phyloP scores from a whole-genome alignment of 2,888 invertebrate genomes.

The Adineta ricciae region DNA sequence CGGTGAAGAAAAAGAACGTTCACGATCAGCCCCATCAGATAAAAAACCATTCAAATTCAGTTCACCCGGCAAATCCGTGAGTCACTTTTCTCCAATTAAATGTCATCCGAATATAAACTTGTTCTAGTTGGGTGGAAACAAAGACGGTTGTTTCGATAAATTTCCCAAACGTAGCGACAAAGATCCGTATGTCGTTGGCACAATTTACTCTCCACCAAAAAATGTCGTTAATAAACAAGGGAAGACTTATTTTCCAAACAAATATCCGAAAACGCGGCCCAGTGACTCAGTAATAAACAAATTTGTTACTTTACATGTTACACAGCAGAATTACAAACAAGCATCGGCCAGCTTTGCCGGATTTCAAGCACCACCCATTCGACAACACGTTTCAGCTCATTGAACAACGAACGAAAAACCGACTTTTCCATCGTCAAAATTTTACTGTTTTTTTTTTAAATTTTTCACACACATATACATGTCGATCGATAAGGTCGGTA shows the following conservation, averaged over 20 bases:
- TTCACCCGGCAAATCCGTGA: constrained; percentile 46
- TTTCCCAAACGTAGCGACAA: constrained; percentile 46
- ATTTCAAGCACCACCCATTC: neutral
- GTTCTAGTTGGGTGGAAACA: constrained; percentile 45
- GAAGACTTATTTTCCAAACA: constrained; percentile 46
- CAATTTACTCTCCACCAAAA: constrained; percentile 40
- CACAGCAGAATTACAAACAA: constrained; percentile 43
- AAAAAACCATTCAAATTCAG: constrained; percentile 47
- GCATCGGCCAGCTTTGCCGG: neutral
- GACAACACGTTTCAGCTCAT: neutral
- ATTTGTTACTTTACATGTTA: constrained; percentile 46
- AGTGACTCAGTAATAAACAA: constrained; percentile 45
- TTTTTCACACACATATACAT: neutral
- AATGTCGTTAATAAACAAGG: constrained; percentile 47
- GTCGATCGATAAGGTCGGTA: no score
- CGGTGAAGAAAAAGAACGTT: constrained; percentile 4
- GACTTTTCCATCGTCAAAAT: no score
- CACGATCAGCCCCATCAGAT: constrained; percentile 35
- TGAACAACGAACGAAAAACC: neutral
- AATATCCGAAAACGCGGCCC: constrained; percentile 46
- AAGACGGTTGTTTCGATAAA: constrained; percentile 48
- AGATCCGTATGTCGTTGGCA: constrained; percentile 42
- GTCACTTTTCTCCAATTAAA: neutral
- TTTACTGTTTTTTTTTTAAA: neutral
- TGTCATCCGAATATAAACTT: no score